phyloP scores from a whole-genome alignment of 2,797 vertebrate genomes.

The Onychomys leucogaster region DNA sequence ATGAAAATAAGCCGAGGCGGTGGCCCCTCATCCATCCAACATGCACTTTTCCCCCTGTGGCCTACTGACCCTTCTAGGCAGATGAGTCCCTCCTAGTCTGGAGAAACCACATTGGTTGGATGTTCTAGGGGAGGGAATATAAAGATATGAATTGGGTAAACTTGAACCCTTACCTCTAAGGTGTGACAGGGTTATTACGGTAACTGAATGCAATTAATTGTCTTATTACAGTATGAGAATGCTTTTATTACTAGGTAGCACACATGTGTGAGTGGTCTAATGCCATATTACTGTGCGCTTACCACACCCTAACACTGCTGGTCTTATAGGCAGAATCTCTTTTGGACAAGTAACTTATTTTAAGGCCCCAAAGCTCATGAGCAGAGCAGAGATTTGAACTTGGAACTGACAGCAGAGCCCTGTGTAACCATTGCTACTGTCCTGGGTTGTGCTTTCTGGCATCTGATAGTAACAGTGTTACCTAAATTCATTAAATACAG shows the following conservation, averaged over 20 bases:
- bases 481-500: background rate
- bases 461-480: background rate
- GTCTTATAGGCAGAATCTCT: background rate
- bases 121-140: background rate
- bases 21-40: too few species aligned
- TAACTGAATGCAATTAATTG: slow-evolving; percentile 54
- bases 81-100: background rate
- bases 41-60: background rate
- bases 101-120: background rate
- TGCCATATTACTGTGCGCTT: background rate
- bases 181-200: background rate
- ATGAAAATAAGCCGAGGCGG: background rate
- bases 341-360: background rate
- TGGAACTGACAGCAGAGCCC: background rate
- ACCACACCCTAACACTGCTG: background rate
- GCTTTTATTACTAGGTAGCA: slow-evolving; percentile 27
- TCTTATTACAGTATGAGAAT: slow-evolving; percentile 12
- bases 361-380: background rate
- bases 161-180: slow-evolving; percentile 10
- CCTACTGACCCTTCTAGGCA: background rate
- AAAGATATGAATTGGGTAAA: background rate
- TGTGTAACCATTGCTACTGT: background rate
- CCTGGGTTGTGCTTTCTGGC: background rate
- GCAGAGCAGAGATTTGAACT: background rate
- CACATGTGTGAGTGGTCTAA: background rate